A percentile compares a stretch with the other conserved stretches of the same genome.
These are phyloP conservation scores for Drosophila bocqueti DNA, from an alignment of 1,140 invertebrate genomes.

Conservation along the genomic window DNA sequence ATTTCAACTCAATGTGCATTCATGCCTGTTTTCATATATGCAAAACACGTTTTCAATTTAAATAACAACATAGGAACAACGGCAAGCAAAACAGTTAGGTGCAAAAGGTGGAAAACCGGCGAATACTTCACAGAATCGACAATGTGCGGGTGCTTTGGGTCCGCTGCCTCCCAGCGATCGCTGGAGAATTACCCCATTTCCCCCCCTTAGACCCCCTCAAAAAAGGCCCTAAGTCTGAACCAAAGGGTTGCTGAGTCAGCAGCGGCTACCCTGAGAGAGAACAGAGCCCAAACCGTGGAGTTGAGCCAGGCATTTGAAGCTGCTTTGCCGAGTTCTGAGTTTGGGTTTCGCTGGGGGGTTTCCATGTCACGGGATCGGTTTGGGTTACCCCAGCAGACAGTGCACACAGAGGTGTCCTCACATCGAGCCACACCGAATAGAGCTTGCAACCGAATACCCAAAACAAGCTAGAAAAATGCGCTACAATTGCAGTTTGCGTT, in stretches of 20 bases:
- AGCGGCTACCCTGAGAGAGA: conserved; percentile 45
- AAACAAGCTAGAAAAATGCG: conserved; percentile 79
- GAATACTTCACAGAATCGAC: neutral
- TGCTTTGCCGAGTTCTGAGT: conserved; percentile 34
- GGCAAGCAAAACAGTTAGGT: conserved; percentile 17
- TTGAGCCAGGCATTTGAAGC: conserved; percentile 42
- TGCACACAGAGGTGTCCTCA: conserved; percentile 44
- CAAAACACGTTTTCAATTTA: conserved; percentile 79
- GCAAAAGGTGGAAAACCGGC: conserved; percentile 28
- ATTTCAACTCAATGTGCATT: conserved; percentile 37
- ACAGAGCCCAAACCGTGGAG: conserved; percentile 13
- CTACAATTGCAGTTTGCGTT: conserved; percentile 65
- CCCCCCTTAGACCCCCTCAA: neutral
- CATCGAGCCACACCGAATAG: conserved; percentile 26
- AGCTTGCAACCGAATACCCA: conserved; percentile 70
- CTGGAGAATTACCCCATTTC: conserved; percentile 17
- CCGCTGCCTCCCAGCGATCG: conserved; percentile 27
- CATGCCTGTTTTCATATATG: conserved; percentile 59
- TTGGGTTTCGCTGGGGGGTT: conserved; percentile 55
- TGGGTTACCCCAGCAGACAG: conserved; percentile 47
- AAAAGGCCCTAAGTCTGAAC: conserved; percentile 4
- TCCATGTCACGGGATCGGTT: conserved; percentile 66
- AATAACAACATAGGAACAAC: conserved; percentile 36
- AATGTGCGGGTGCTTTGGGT: conserved; percentile 44
- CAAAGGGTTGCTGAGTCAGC: conserved; percentile 40